Evolutionary conservation across 37 sponge, comb jelly and placozoan species (phyloP).

Genomic region (Oscarella lobularis): DNA sequence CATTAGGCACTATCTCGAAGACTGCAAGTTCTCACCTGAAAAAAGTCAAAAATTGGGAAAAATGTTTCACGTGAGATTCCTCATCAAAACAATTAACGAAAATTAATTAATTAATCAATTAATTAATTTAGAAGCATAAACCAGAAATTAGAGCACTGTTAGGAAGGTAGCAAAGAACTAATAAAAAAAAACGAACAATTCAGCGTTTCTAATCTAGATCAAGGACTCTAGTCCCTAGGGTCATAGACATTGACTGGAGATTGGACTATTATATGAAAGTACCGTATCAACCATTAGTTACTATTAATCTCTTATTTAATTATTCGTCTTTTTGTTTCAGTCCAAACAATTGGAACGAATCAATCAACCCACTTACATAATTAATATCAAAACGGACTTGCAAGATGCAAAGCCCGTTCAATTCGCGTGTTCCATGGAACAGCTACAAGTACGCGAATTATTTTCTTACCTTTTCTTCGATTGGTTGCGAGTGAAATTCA

Average conservation of each 20-base stretch:
- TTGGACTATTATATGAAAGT: neutral
- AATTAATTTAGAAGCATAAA: neutral
- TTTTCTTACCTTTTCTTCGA: no score
- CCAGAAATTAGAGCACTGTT: neutral
- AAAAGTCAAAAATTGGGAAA: neutral
- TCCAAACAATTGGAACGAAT: neutral
- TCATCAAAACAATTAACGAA: no score
- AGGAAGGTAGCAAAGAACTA: neutral
- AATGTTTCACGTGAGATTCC: neutral
- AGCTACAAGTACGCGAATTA: neutral
- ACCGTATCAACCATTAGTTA: neutral
- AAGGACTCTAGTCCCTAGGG: neutral
- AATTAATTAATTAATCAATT: no score
- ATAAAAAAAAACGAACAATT: slow-evolving; percentile 5
- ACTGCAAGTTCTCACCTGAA: neutral
- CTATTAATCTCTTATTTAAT: neutral
- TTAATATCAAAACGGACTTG: neutral
- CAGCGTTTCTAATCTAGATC: neutral
- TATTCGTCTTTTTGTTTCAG: neutral
- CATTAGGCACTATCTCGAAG: neutral
- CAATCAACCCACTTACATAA: neutral
- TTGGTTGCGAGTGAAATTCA: no score
- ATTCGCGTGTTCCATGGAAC: neutral
- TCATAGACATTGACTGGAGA: neutral
- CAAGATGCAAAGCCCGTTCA: neutral